phyloP scores from a whole-genome alignment of 2,888 invertebrate species.

The Tipula helvola region DNA sequence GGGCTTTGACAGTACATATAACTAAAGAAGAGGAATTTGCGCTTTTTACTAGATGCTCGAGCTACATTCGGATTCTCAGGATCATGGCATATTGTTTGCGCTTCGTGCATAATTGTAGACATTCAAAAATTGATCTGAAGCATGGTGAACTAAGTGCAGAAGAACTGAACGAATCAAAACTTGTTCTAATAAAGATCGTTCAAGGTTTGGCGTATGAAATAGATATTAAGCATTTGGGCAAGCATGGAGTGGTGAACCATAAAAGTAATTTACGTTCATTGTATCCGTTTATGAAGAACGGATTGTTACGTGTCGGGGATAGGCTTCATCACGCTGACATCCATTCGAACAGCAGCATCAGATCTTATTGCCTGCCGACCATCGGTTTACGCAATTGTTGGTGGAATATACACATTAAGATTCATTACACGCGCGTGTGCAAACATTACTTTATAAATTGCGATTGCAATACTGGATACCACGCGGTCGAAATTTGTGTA shows the following conservation, averaged over 20 bases:
- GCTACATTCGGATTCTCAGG: neutral
- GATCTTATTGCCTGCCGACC: neutral
- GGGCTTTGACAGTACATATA: too few species aligned
- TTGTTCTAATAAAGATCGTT: neutral
- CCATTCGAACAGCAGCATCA: neutral
- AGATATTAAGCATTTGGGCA: neutral
- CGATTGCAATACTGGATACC: too few species aligned
- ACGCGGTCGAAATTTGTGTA: too few species aligned
- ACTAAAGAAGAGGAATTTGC: too few species aligned
- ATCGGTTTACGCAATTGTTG: neutral
- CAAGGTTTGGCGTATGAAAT: neutral
- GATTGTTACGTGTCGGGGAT: neutral
- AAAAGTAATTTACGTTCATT: neutral
- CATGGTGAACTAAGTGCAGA: too few species aligned
- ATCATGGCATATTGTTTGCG: too few species aligned
- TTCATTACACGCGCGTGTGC: too few species aligned
- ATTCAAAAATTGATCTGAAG: too few species aligned
- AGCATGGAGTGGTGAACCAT: neutral
- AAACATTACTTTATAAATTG: too few species aligned
- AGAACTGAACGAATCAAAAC: neutral
- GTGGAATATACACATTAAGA: neutral
- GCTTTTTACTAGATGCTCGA: neutral
- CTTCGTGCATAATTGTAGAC: too few species aligned
- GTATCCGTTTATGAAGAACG: neutral
- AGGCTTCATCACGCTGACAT: neutral